These are phyloP conservation scores for Gortyna flavago DNA, from an alignment of 2,888 invertebrate species.

Conservation along the genomic window DNA sequence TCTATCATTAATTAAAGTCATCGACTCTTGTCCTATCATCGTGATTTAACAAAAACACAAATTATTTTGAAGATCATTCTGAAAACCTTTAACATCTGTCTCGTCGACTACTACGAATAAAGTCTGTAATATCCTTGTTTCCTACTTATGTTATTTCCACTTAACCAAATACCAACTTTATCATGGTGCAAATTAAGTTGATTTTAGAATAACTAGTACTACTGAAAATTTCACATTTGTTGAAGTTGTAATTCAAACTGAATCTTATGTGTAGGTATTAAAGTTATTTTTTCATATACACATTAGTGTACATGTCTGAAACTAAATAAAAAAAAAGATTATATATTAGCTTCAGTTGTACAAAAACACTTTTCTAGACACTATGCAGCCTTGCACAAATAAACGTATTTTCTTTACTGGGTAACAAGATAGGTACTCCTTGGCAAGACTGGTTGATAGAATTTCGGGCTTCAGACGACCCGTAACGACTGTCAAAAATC, in stretches of 20 bases:
- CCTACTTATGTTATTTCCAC: not conserved
- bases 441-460: not conserved
- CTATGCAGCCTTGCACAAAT: no score
- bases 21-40: constrained; percentile 33
- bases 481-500: no score
- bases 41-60: constrained; percentile 32
- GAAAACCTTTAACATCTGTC: constrained; percentile 20
- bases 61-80: constrained; percentile 23
- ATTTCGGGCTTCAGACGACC: not conserved
- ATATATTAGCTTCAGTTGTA: no score
- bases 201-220: not conserved
- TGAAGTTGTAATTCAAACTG: not conserved
- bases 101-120: not conserved
- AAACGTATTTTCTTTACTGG: not conserved
- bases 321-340: no score
- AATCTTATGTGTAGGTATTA: not conserved
- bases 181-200: not conserved
- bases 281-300: not conserved
- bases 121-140: not conserved
- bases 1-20: constrained; percentile 59
- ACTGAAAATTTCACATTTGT: not conserved
- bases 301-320: not conserved
- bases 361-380: no score
- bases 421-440: no score
- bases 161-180: not conserved